phyloP scores from a whole-genome alignment of 2,888 invertebrate species.

The Drosophila atroscutellata region DNA sequence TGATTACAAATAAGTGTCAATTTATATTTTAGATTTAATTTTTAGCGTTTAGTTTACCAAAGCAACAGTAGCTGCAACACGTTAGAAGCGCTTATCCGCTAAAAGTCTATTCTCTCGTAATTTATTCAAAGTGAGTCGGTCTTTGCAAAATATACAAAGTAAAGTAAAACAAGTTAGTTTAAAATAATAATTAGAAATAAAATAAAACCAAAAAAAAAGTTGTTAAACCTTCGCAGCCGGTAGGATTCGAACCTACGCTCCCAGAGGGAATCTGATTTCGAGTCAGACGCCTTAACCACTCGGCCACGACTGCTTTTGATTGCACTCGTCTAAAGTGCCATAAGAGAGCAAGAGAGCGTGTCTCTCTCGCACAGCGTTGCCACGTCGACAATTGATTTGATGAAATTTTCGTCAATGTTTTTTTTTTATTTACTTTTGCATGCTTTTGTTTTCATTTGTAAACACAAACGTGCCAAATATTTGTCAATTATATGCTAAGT shows the following conservation, averaged over 20 bases:
- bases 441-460: not conserved
- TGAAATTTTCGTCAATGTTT: not conserved
- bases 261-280: slow-evolving; percentile 86
- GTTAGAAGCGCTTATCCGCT: slow-evolving; percentile 38
- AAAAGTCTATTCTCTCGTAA: slow-evolving; percentile 1
- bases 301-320: slow-evolving; percentile 85
- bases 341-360: slow-evolving; percentile 12
- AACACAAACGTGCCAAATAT: not conserved
- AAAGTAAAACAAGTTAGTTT: not conserved
- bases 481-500: not conserved
- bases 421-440: slow-evolving; percentile 6
- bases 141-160: not conserved
- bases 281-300: slow-evolving; percentile 86
- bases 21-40: slow-evolving; percentile 61
- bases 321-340: slow-evolving; percentile 26
- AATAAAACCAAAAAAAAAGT: not conserved
- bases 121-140: slow-evolving; percentile 24
- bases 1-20: slow-evolving; percentile 70
- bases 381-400: slow-evolving; percentile 34
- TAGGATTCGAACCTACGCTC: slow-evolving; percentile 86
- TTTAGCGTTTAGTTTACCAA: slow-evolving; percentile 53
- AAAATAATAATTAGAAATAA: not conserved
- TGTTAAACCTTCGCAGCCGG: slow-evolving; percentile 82
- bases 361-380: slow-evolving; percentile 26
- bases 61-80: slow-evolving; percentile 42